Percentiles rank a stretch among this genome's conserved stretches.
Evolutionary conservation across 2,797 vertebrate species (phyloP).

Genomic region (Enteromius argenteus): DNA sequence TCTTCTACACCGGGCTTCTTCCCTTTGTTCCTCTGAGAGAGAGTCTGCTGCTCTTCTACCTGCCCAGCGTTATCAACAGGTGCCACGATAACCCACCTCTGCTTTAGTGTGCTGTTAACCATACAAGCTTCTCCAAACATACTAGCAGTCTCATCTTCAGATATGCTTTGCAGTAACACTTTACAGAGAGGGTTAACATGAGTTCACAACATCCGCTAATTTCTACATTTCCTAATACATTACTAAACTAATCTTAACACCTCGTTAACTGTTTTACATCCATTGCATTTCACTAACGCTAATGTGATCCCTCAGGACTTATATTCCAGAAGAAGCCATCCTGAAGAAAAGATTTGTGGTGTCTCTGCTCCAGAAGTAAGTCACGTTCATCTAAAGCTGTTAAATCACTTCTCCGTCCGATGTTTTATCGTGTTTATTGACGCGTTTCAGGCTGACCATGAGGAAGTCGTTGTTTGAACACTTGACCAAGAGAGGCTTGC

Average conservation of each 20-base stretch:
- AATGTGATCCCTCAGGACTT: slow-evolving; percentile 65
- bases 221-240: background rate
- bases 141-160: background rate
- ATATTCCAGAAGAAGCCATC: slow-evolving; percentile 67
- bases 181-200: background rate
- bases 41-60: slow-evolving; percentile 82
- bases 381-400: background rate
- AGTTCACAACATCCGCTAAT: background rate
- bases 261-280: background rate
- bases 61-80: slow-evolving; percentile 78
- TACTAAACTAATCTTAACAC: background rate
- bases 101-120: background rate
- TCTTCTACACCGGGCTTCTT: slow-evolving; percentile 83
- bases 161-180: background rate
- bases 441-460: slow-evolving; percentile 70
- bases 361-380: slow-evolving; percentile 72
- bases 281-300: background rate
- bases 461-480: slow-evolving; percentile 72
- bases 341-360: slow-evolving; percentile 63
- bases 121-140: background rate
- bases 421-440: background rate
- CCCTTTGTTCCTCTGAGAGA: slow-evolving; percentile 74
- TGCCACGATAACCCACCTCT: slow-evolving; percentile 10
- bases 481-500: slow-evolving; percentile 73
- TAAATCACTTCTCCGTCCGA: background rate